A percentile compares a stretch with the other conserved stretches of the same genome.
These are phyloP conservation scores for Brachionus rotundiformis DNA, from an alignment of 1,140 invertebrate genomes.

Conservation along the genomic window DNA sequence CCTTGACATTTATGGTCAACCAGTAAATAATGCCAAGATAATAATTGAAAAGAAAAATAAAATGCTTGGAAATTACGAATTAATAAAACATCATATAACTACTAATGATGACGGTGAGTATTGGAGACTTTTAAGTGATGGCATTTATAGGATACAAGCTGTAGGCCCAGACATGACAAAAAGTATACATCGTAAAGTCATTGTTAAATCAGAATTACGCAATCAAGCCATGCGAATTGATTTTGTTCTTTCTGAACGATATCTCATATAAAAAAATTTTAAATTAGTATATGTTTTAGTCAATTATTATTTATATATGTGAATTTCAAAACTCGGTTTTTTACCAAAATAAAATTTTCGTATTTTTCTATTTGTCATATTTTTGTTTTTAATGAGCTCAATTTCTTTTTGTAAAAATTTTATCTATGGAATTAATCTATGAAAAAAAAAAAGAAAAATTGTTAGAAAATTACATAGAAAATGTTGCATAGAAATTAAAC, in stretches of 20 bases:
- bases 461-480: slow-evolving; percentile 4
- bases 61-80: background rate
- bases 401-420: background rate
- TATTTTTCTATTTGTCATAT: no score
- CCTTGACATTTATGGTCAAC: background rate
- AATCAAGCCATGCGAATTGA: slow-evolving; percentile 5
- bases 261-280: no score
- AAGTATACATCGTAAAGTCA: background rate
- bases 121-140: slow-evolving; percentile 84
- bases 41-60: background rate
- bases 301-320: no score
- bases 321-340: no score
- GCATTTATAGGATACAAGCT: slow-evolving; percentile 69
- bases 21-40: slow-evolving; percentile 13
- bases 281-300: no score
- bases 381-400: background rate
- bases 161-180: background rate
- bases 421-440: background rate
- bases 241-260: background rate
- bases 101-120: slow-evolving; percentile 76
- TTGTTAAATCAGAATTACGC: background rate
- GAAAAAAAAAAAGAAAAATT: background rate
- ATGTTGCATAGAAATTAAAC: background rate
- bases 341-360: no score
- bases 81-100: slow-evolving; percentile 50